Base-by-base conservation (phyloP, 2,888 invertebrate species). In the Lydus trimaculatus region DNA sequence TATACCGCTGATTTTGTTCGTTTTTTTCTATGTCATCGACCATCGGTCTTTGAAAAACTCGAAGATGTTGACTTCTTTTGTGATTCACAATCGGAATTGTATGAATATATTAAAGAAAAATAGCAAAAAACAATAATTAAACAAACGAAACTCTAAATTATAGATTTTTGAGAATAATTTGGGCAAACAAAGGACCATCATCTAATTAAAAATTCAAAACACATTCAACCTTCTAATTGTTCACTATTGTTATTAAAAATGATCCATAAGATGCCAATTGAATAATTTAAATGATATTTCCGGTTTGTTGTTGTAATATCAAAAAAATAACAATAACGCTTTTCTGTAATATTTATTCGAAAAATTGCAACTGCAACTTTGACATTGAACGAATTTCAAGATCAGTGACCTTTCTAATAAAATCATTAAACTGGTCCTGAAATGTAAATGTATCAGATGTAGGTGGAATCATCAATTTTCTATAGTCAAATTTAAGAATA, bases 11-110 rank as follows among this genome's bases (percentile, higher is more conserved):
- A 65, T 67, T 65, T 68, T 66, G 67, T 63, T 68, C 64, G 64
- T 68, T 68, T 71, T 74, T 75, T 72, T 56, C 4, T 74, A 75
- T 75, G 75, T 75, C 76, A 73, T 74, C 75, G 76, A 76, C 75
- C 73, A 74, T 64, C 63, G 67, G 67, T 31, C 31, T 60, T 36
- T 31, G 33, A 25, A 61, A n/a, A 43, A 61, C 61, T 39, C 23
- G 43, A 61, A 61, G 43, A 61, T 25, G 36, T 61, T 61, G 36
- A 43, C 39, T 61, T n/a, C n/a, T 61, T 23, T 61, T 39, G 36
- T 20, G 15, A 61, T 33, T 31, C 9, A 61, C 36, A 17, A 39
- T 23, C 9, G 8, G 28, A 61, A 39, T 33, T 23, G 9, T 15
- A 9, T 61, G 36, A n/a, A 33, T 25, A 43, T 6, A 25, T 33